Evolutionary conservation across 2,113 vertebrate species (phyloP), one percentile per base, ranked within the genome.

Genomic region (Boulengeromyrus knoepffleri): DNA sequence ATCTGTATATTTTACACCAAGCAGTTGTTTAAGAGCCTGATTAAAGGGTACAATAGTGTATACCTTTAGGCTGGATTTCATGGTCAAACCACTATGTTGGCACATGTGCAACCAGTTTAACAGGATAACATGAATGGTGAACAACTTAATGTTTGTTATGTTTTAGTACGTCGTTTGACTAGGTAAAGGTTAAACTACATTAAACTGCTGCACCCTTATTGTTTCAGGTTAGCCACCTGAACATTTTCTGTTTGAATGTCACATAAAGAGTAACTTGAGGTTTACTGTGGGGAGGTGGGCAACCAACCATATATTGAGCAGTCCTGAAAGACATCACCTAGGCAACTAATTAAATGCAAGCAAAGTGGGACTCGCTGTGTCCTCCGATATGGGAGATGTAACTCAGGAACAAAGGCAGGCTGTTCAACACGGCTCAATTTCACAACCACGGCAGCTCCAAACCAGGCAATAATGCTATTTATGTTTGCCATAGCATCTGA

Each of bases 401-500:
- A 85, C 21, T n/a, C 8, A n/a, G 83, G 45, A 58, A 50, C 5
- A 21, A 53, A 88, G 36, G 39, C 15, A 36, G 39, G 56, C 24
- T 88, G 70, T 87, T 84, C 80, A 46, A 90, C 92, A 12, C 39
- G 8, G 42, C 50, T 58, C 53, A 3, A 80, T 93, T 87, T 92
- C 90, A 92, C 87, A 89, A 85, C 91, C 90, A 89, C 83, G 85
- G 85, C 91, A 86, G 70, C 85, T 50, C 46, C 46, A 87, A 87
- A 56, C 31, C 12, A 83, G 13, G 88, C 89, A 89, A 90, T 93
- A 92, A 92, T 93, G 93, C 91, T 91, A 92, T 84, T 42, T 77
- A 88, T 92, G 89, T 93, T 93, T 92, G 89, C 93, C 83, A 86
- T 91, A 88, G 89, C 52, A 77, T 49, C 24, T 42, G 90, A 93